phyloP scores from a whole-genome alignment of 2,797 vertebrate species.

The Alosa sapidissima region DNA sequence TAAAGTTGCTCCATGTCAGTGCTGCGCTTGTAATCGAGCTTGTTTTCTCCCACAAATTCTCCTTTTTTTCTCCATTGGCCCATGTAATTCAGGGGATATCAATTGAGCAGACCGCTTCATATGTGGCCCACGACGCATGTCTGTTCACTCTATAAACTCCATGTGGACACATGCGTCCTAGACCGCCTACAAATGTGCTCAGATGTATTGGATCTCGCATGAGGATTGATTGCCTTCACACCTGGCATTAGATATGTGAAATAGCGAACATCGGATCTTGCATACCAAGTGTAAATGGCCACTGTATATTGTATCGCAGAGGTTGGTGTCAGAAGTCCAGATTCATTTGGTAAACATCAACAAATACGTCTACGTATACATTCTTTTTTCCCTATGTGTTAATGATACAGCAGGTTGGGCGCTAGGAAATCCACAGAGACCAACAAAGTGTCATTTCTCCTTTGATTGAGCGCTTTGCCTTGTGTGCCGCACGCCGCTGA shows the following conservation, averaged over 20 bases:
- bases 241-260: too few relatives aligned
- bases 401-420: background rate
- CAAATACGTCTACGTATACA: background rate
- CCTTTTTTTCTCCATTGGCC: background rate
- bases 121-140: too few relatives aligned
- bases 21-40: background rate
- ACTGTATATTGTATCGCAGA: background rate
- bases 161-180: too few relatives aligned
- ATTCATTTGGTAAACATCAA: background rate
- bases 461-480: conserved; percentile 37
- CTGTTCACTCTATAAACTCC: too few relatives aligned
- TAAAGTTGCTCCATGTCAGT: background rate
- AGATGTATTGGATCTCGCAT: too few relatives aligned
- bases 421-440: conserved; percentile 7
- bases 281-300: too few relatives aligned
- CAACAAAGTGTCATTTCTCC: conserved; percentile 42
- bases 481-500: conserved; percentile 33
- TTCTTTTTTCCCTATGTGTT: background rate
- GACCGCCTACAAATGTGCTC: too few relatives aligned
- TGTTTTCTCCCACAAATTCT: background rate
- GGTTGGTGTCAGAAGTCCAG: background rate
- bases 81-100: too few relatives aligned
- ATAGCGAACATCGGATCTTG: too few relatives aligned
- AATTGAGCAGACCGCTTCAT: too few relatives aligned
- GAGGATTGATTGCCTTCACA: too few relatives aligned